Evolutionary conservation across 2,888 invertebrate species (phyloP), one percentile per base, ranked within the genome.

Genomic region (Drosophila yooni): DNA sequence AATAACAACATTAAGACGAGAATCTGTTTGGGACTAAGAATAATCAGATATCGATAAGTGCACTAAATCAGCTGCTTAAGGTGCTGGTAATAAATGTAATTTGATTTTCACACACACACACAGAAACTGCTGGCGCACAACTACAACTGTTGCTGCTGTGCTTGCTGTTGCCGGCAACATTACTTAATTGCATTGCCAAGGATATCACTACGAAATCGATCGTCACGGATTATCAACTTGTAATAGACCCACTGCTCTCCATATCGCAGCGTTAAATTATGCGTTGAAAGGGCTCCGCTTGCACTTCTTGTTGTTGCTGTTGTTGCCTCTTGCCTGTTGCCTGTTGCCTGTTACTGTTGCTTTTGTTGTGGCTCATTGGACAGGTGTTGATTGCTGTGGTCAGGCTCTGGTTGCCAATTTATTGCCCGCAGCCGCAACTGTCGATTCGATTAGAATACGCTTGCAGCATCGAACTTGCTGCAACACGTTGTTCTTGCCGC

Each of bases 1-100:
- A 85, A 85, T 88, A 89, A 85, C 82, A 84, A 85, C 85, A 89
- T 88, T 82, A 85, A 79, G 63, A 82, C 59, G 66, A 74, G 74
- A 74, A 80, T 88, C 74, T 74, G 82, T 76, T 84, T 82, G 70
- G 29, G 34, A 56, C 50, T 59, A 61, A 81, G 83, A 81, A 76
- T 86, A 91, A 91, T 91, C 90, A 85, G 89, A 90, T 88, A 85
- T 86, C 91, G 90, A 91, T 91, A 90, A 92, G 83, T 85, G 81
- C 83, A 90, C 91, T 89, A 91, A 92, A 91, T 91, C 90, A 91
- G 88, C 81, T 83, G 90, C 89, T 91, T 91, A 92, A 88, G 86
- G 86, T 79, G 71, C 68, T 74, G 72, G 81, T 90, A 91, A 92
- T 92, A 88, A 90, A 91, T 89, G 92, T 91, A 92, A 92, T 92